Percentiles rank a stretch among this genome's conserved stretches.
phyloP scores from a whole-genome alignment of 2,113 vertebrate genomes.

The Bufo bufo region DNA sequence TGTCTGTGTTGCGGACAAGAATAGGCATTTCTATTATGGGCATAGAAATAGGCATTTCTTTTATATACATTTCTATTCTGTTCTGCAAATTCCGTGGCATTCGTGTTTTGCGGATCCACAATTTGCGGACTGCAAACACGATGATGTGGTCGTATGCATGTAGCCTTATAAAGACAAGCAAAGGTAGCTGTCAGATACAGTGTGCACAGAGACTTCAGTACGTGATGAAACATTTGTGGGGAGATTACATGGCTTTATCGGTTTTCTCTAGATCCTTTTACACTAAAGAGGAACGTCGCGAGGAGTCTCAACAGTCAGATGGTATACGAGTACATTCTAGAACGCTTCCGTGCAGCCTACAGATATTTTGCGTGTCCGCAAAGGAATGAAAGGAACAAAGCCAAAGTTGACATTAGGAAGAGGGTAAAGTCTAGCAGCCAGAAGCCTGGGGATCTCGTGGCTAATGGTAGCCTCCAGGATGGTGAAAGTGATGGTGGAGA shows the following conservation, averaged over 20 bases:
- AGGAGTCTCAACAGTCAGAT: constrained; percentile 98
- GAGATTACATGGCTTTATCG: not conserved
- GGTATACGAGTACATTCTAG: constrained; percentile 98
- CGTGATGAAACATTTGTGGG: no score
- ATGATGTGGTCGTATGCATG: no score
- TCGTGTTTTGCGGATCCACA: no score
- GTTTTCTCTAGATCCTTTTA: constrained; percentile 88
- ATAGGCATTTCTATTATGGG: no score
- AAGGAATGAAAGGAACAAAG: constrained; percentile 75
- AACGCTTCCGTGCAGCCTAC: constrained; percentile 93
- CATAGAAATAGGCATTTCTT: no score
- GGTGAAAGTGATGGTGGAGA: constrained; percentile 64
- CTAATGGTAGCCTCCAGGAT: constrained; percentile 69
- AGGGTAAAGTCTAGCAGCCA: constrained; percentile 74
- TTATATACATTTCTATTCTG: no score
- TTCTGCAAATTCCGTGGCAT: no score
- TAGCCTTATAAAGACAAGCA: no score
- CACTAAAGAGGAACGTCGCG: constrained; percentile 96
- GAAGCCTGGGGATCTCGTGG: constrained; percentile 68
- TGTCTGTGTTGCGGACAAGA: no score
- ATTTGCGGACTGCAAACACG: no score
- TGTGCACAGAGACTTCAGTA: no score
- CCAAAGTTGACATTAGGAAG: constrained; percentile 73
- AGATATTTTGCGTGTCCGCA: constrained; percentile 96
- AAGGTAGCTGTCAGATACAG: no score